Evolutionary conservation across 2,888 invertebrate species (phyloP), one percentile per base, ranked within the genome.

Genomic region (Ceratothoa steindachneri): DNA sequence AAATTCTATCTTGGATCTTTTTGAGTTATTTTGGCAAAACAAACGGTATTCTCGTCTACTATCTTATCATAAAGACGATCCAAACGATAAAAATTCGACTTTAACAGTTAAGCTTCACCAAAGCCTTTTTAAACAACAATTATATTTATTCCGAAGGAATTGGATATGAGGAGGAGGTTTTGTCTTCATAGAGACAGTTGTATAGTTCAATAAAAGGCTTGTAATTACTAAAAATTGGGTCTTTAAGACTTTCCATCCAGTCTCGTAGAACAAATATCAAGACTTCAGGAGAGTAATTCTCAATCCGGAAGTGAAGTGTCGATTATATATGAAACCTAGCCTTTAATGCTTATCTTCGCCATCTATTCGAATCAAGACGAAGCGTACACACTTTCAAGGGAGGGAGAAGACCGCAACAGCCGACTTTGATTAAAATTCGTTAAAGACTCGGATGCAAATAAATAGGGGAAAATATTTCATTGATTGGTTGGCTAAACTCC

Each of bases 331-430:
- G 22, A 24, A 60, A 24, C 3, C 60, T 60, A 22, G 60, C 60
- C 1, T 24, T 1, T 24, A 60, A 1, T 22, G 60, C 60, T 60
- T 60, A 9, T 60, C 24, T 60, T 60, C 27, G 22, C 24, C 1
- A 3, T 22, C 27, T 7, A 12, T 60, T 3, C 12, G 60, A 22
- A 60, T 24, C 24, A 1, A 24, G 1, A 60, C 60, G 60, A 12
- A 60, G 22, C 12, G 3, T 60, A 60, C 60, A 60, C n/a, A 60
- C 60, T 24, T 60, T 60, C 12, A 60, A 24, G 1, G 60, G 60
- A 60, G 60, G 60, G 24, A 60, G 60, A 24, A 60, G 27, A 60
- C 60, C 60, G 24, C 60, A 60, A 24, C 60, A 60, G 12, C 60
- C 60, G 12, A 60, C 24, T 7, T 60, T 60, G 3, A 60, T 60